These are phyloP conservation scores for Meandrusa payeni DNA, from an alignment of 2,888 invertebrate genomes.

Conservation along the genomic window DNA sequence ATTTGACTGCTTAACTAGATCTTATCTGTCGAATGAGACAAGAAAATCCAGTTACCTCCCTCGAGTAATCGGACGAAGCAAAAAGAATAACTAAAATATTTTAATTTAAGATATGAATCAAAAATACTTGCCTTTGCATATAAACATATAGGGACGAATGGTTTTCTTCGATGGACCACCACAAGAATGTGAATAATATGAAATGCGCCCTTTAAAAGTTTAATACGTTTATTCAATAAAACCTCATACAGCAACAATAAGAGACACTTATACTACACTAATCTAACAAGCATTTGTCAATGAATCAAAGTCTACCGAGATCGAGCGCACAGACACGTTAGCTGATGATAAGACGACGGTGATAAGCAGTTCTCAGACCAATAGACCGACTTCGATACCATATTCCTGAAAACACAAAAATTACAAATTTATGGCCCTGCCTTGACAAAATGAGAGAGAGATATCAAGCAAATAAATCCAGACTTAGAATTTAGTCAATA, in stretches of 20 bases:
- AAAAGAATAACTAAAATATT: conserved; percentile 2
- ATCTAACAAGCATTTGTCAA: conserved; percentile 52
- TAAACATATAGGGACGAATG: not conserved
- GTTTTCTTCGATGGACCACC: conserved; percentile 8
- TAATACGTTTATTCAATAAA: conserved; percentile 51
- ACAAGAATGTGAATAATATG: conserved; percentile 9
- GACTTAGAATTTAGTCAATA: no score
- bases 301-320: conserved; percentile 49
- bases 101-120: conserved; percentile 15
- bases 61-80: not conserved
- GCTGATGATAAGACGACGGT: conserved; percentile 47
- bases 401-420: conserved; percentile 43
- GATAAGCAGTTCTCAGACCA: conserved; percentile 47
- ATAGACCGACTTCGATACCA: conserved; percentile 41
- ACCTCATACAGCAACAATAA: conserved; percentile 51
- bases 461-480: no score
- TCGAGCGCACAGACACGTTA: conserved; percentile 29
- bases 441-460: not conserved
- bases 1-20: not conserved
- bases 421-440: conserved; percentile 24
- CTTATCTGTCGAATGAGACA: not conserved
- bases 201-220: conserved; percentile 36
- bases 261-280: conserved; percentile 61
- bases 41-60: conserved; percentile 1
- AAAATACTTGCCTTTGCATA: conserved; percentile 21